phyloP scores from a whole-genome alignment of 2,888 invertebrate genomes.

The Melinopterus prodromus region DNA sequence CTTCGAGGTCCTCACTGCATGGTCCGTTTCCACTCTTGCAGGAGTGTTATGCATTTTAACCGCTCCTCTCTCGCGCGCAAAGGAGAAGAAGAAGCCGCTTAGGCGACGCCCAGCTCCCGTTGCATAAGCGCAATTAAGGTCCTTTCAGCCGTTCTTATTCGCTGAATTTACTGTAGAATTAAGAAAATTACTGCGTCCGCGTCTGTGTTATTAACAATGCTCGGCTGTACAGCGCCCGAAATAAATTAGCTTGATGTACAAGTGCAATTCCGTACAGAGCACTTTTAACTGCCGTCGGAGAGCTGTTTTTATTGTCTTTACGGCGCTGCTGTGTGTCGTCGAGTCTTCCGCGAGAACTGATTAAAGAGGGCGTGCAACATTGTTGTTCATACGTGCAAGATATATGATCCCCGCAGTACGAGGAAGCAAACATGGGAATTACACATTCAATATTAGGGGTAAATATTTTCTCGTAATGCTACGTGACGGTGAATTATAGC shows the following conservation, averaged over 20 bases:
- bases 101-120: constrained; percentile 22
- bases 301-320: constrained; percentile 7
- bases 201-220: constrained; percentile 50
- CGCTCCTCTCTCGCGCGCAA: constrained; percentile 11
- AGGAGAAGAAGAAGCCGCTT: neutral
- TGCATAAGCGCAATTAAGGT: constrained; percentile 53
- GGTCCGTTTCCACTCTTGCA: neutral
- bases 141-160: constrained; percentile 52
- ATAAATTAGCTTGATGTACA: constrained; percentile 37
- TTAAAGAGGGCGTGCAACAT: constrained; percentile 13
- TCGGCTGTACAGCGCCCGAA: constrained; percentile 44
- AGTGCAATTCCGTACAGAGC: constrained; percentile 20
- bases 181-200: constrained; percentile 52
- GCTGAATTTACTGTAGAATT: constrained; percentile 52
- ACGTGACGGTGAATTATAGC: no score
- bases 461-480: no score
- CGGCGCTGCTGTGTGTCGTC: constrained; percentile 7
- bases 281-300: constrained; percentile 7
- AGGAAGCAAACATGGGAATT: neutral
- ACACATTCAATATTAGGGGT: neutral
- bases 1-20: constrained; percentile 6
- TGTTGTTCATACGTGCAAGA: neutral
- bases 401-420: neutral
- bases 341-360: neutral
- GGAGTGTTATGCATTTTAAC: constrained; percentile 30